Evolutionary conservation across 2,113 vertebrate species (phyloP).

Genomic region (Pseudois nayaur): DNA sequence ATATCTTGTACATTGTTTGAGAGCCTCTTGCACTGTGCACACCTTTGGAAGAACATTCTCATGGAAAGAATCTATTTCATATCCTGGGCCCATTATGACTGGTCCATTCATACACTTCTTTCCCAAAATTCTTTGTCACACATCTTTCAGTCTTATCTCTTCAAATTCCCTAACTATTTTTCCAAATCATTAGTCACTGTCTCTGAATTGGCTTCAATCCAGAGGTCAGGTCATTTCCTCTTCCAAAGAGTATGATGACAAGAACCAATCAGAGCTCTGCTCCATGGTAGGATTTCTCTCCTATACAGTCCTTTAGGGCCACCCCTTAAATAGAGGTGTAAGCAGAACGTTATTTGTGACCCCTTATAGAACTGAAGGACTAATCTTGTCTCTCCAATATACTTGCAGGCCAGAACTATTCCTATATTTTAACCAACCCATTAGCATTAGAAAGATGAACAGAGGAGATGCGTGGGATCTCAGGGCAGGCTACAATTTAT

Average conservation of each 20-base stretch:
- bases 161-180: neutral
- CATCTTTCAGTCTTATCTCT: neutral
- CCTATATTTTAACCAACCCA: neutral
- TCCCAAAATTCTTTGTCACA: slow-evolving; percentile 6
- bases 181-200: neutral
- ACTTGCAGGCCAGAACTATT: neutral
- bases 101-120: neutral
- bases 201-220: neutral
- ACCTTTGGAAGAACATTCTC: neutral
- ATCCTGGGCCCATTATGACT: neutral
- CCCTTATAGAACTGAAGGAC: neutral
- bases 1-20: neutral
- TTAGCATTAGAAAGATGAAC: neutral
- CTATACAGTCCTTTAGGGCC: neutral
- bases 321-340: neutral
- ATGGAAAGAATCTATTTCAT: neutral
- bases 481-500: neutral
- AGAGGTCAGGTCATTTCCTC: neutral
- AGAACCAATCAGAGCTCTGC: neutral
- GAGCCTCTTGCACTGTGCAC: neutral
- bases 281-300: slow-evolving; percentile 39
- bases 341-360: neutral
- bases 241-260: neutral
- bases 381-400: neutral
- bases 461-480: neutral